Base-by-base conservation (phyloP, 2,888 invertebrate species). In the Drosophila tanythrix region DNA sequence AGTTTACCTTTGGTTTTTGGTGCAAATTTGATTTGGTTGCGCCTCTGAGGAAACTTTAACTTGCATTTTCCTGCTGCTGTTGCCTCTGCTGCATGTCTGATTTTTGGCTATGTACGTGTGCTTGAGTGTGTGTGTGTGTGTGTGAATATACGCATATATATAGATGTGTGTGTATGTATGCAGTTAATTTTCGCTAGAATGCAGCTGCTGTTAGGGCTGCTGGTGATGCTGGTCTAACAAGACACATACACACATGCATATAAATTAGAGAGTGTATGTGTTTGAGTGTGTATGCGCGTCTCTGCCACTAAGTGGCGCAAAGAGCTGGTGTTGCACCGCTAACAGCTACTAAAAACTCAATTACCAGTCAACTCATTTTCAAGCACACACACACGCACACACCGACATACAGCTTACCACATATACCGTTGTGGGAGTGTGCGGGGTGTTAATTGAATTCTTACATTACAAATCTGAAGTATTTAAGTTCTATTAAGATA, bases 1-100 rank as follows among this genome's bases (percentile, higher is more conserved):
- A 87, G 89, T 86, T 88, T 84, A 84, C 89, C 84, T 86, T 87
- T 82, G 88, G 83, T 83, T 86, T 86, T 86, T 84, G 84, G 84
- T 78, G 84, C 84, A 87, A 86, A 87, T 87, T 88, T 87, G 89
- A 88, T 88, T 88, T 83, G 85, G 79, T 68, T 80, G 67, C 72
- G 70, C 70, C 69, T 69, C 53, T 55, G 66, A 66, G 70, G 74
- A 50, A 82, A 83, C 80, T 86, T 88, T 86, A 79, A 77, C 74
- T 86, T 67, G 74, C 70, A 76, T 81, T 68, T 74, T 62, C 53
- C 55, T 52, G 71, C 51, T 59, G 62, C 68, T 40, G 40, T 21
- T 31, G 56, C 40, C 40, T 10, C 15, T 57, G 40, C 10, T 31
- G 31, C 57, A 43, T 66, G 60, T 73, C 69, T 74, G 79, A 79